Conservation (phyloP, 2,113 vertebrate genomes). For the Cnemophilus loriae region DNA sequence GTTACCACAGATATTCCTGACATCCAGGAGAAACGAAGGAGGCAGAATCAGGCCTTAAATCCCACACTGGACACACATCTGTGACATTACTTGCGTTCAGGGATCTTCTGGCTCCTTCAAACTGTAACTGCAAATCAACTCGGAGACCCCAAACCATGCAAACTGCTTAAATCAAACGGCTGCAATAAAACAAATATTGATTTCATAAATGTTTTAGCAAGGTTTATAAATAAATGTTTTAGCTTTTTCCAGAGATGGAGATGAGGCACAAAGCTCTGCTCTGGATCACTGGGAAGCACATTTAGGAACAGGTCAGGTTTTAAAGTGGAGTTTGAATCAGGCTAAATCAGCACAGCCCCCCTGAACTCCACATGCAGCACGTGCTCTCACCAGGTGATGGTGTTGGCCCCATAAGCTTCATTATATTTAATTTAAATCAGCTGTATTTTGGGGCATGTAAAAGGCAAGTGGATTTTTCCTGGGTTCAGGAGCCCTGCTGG, state of each 20-base stretch:
- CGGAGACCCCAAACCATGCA: background rate
- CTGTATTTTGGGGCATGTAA: background rate
- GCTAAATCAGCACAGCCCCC: background rate
- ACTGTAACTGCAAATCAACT: background rate
- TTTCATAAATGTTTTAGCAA: background rate
- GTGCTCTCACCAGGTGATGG: background rate
- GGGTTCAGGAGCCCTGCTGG: background rate
- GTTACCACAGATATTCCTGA: background rate
- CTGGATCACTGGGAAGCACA: background rate
- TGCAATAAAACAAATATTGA: background rate
- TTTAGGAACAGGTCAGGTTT: background rate
- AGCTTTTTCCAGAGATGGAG: background rate
- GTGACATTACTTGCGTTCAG: background rate
- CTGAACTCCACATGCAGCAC: background rate
- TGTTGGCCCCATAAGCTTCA: background rate
- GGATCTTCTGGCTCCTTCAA: background rate
- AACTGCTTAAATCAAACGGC: background rate
- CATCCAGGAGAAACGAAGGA: background rate
- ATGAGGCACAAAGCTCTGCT: background rate
- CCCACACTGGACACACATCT: too few relatives aligned
- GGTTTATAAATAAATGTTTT: too few relatives aligned
- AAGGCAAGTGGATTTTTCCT: background rate
- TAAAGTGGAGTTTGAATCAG: fast-evolving
- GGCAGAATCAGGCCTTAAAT: background rate
- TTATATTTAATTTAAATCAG: background rate